These are phyloP conservation scores for Acropternis orthonyx DNA, from an alignment of 2,797 vertebrate genomes.

Conservation along the genomic window DNA sequence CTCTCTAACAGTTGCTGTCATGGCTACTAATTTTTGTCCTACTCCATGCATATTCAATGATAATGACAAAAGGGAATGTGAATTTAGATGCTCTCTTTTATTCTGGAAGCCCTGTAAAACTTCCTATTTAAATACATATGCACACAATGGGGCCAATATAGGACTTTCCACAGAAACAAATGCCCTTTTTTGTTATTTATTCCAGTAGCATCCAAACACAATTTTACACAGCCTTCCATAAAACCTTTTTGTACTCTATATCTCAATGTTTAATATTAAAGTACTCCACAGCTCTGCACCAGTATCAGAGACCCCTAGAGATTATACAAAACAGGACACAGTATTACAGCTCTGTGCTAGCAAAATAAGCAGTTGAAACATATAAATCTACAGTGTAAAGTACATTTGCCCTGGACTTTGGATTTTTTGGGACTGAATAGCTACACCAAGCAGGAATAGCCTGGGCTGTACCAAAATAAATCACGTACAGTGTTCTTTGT, in stretches of 20 bases:
- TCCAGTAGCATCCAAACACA: background rate
- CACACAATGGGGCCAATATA: background rate
- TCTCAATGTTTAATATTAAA: background rate
- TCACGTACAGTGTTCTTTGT: background rate
- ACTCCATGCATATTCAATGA: background rate
- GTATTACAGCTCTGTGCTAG: background rate
- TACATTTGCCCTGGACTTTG: background rate
- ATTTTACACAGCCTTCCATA: background rate
- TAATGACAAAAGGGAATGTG: background rate
- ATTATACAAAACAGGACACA: background rate
- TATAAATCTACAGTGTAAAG: background rate
- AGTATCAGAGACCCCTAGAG: background rate
- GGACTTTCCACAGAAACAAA: background rate
- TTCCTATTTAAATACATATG: background rate
- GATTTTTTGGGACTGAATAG: background rate
- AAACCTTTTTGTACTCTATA: background rate
- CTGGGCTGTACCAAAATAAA: background rate
- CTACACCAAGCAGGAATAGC: background rate
- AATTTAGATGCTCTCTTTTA: background rate
- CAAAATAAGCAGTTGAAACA: background rate
- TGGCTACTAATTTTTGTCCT: background rate
- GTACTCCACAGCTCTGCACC: background rate
- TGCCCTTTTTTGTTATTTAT: background rate
- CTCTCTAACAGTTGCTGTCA: background rate
- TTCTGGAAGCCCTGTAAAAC: background rate